phyloP scores from a whole-genome alignment of 2,888 invertebrate species.

The Troglohyphantes excavatus region DNA sequence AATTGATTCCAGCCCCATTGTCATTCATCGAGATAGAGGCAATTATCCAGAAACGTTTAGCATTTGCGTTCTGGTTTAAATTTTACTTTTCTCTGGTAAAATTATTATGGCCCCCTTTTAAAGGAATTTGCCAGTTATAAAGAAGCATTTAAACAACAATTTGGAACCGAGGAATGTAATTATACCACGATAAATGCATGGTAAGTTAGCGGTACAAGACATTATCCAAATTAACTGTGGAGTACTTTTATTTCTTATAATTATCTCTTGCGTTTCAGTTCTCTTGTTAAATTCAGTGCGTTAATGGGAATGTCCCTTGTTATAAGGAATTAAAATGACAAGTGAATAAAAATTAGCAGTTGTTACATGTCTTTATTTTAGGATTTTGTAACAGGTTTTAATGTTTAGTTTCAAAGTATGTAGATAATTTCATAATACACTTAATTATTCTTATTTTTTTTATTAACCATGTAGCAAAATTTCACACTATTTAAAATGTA shows the following conservation, averaged over 20 bases:
- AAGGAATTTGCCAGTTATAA: not conserved
- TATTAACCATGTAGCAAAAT: too few species aligned
- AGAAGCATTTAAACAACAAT: constrained; percentile 4
- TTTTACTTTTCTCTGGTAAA: constrained; percentile 20
- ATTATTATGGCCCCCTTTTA: constrained; percentile 13
- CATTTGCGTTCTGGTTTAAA: constrained; percentile 5
- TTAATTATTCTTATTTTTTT: too few species aligned
- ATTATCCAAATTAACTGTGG: not conserved
- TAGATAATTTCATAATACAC: too few species aligned
- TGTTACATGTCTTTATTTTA: too few species aligned
- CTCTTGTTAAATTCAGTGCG: not conserved
- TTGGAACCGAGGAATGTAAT: not conserved
- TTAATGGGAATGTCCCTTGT: too few species aligned
- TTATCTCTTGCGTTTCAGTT: not conserved
- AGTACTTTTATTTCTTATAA: not conserved
- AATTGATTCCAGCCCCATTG: constrained; percentile 43
- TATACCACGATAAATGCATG: not conserved
- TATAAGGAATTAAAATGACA: too few species aligned
- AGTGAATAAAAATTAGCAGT: too few species aligned
- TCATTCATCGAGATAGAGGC: constrained; percentile 18
- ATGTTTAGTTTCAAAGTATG: too few species aligned
- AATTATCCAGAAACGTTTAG: constrained; percentile 46
- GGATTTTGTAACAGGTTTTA: too few species aligned
- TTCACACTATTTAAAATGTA: too few species aligned
- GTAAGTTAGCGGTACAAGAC: not conserved